phyloP scores from a whole-genome alignment of 2,113 vertebrate genomes.

The Pagrus major region DNA sequence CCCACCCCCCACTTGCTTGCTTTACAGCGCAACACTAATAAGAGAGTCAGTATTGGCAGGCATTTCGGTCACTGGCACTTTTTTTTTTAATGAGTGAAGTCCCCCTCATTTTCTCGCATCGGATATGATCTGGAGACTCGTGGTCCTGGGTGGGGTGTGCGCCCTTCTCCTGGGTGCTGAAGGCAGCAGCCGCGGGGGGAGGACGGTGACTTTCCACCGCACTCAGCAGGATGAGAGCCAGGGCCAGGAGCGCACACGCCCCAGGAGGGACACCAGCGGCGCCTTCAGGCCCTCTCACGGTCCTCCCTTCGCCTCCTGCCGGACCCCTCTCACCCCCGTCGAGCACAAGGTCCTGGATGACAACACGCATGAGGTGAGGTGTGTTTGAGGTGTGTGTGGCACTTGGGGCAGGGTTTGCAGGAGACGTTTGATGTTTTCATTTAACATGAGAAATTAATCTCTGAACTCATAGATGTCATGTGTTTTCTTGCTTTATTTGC shows the following conservation, averaged over 20 bases:
- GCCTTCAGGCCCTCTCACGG: constrained; percentile 33
- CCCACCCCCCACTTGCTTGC: constrained; percentile 43
- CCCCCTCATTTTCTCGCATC: background rate
- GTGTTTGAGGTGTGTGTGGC: too few relatives aligned
- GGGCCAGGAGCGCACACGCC: constrained; percentile 32
- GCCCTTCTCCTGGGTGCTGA: constrained; percentile 41
- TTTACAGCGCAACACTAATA: background rate
- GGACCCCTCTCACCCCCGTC: constrained; percentile 61
- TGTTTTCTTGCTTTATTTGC: background rate
- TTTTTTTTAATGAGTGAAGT: background rate
- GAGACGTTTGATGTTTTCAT: too few relatives aligned
- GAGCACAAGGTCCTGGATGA: constrained; percentile 74
- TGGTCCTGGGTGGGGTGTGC: constrained; percentile 36
- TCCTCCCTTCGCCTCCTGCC: constrained; percentile 72
- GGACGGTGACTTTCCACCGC: constrained; percentile 67
- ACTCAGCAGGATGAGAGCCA: constrained; percentile 32
- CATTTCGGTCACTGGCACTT: constrained; percentile 18
- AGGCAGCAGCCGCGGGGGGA: constrained; percentile 26
- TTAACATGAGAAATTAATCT: background rate
- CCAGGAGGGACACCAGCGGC: constrained; percentile 60
- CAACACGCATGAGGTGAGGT: constrained; percentile 83
- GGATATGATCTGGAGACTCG: constrained; percentile 65
- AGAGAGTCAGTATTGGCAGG: constrained; percentile 1
- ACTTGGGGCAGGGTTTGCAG: too few relatives aligned
- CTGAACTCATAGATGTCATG: too few relatives aligned